phyloP scores from a whole-genome alignment of 2,113 vertebrate species.

The Solea solea region DNA sequence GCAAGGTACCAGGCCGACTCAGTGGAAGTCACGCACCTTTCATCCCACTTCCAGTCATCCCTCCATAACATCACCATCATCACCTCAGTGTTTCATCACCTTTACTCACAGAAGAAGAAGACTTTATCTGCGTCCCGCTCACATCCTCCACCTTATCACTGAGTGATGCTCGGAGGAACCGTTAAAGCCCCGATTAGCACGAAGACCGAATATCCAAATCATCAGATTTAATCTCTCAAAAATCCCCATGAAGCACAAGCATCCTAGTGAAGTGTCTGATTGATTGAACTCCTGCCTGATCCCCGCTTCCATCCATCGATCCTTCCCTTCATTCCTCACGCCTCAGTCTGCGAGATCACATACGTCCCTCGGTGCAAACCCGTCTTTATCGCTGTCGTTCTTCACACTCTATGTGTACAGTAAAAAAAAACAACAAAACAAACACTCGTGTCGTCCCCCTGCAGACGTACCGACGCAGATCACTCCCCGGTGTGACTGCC shows the following conservation, averaged over 20 bases:
- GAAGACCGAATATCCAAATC: neutral
- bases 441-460: constrained; percentile 16
- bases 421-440: neutral
- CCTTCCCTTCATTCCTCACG: constrained; percentile 4
- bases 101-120: neutral
- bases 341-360: constrained; percentile 9
- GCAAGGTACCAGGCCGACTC: constrained; percentile 88
- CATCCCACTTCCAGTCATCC: constrained; percentile 30
- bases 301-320: constrained; percentile 16
- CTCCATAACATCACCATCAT: constrained; percentile 17
- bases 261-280: neutral
- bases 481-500: constrained; percentile 28
- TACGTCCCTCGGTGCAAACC: neutral
- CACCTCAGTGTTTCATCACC: constrained; percentile 18
- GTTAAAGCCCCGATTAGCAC: too few relatives aligned
- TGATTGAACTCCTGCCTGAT: constrained; percentile 15
- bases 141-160: too few relatives aligned
- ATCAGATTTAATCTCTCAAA: neutral
- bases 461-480: constrained; percentile 24
- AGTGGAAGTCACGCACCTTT: constrained; percentile 32
- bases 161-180: too few relatives aligned
- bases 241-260: neutral
- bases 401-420: neutral
- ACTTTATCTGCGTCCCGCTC: neutral
- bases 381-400: neutral